Conservation (phyloP, 2,113 vertebrate species). For the Urocynchramus pylzowi region DNA sequence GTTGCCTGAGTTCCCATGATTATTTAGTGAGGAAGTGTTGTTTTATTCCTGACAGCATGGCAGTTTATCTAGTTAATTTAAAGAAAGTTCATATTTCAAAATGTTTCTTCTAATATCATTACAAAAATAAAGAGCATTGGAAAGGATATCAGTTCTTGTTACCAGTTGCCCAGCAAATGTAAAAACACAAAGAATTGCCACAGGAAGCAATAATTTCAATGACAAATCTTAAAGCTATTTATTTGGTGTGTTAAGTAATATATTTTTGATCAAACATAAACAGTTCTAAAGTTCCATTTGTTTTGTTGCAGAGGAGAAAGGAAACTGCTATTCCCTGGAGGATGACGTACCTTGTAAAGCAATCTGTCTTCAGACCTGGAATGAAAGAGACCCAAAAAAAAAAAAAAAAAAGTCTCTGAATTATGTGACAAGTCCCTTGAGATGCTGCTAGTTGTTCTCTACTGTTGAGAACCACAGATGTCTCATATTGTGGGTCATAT, state of each 20-base stretch:
- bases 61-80: slow-evolving; percentile 69
- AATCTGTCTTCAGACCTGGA: slow-evolving; percentile 73
- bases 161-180: slow-evolving; percentile 69
- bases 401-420: slow-evolving; percentile 67
- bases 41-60: slow-evolving; percentile 67
- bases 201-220: slow-evolving; percentile 83
- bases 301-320: slow-evolving; percentile 76
- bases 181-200: slow-evolving; percentile 76
- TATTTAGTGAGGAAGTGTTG: slow-evolving; percentile 69
- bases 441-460: slow-evolving; percentile 62
- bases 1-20: slow-evolving; percentile 74
- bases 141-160: slow-evolving; percentile 69
- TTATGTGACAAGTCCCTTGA: slow-evolving; percentile 71
- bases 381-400: slow-evolving; percentile 73
- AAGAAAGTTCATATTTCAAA: slow-evolving; percentile 73
- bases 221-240: slow-evolving; percentile 82
- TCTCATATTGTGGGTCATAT: slow-evolving; percentile 51
- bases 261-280: slow-evolving; percentile 88
- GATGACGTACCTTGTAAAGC: slow-evolving; percentile 82
- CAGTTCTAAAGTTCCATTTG: slow-evolving; percentile 78
- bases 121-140: slow-evolving; percentile 72
- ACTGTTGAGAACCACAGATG: slow-evolving; percentile 61
- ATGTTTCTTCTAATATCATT: slow-evolving; percentile 64
- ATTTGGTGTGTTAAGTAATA: slow-evolving; percentile 77
- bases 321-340: slow-evolving; percentile 84